Evolutionary conservation across 2,797 vertebrate genomes (phyloP).

Genomic region (Bovichtus diacanthus): DNA sequence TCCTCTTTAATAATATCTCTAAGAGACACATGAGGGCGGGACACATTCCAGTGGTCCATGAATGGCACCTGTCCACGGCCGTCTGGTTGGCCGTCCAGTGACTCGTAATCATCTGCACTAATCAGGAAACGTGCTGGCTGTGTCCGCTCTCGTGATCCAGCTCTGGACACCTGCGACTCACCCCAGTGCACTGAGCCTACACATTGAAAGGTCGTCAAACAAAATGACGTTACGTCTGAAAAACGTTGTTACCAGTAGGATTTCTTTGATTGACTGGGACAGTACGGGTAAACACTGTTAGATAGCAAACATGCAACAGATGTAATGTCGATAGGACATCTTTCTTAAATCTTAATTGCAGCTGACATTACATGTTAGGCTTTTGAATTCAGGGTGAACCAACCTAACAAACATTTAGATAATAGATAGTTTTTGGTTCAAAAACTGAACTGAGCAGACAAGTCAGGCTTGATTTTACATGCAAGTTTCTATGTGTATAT

Average conservation of each 20-base stretch:
- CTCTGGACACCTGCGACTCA: slow-evolving; percentile 49
- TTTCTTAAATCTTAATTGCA: not conserved
- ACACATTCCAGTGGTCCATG: slow-evolving; percentile 93
- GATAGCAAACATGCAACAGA: not conserved
- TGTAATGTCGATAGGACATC: not conserved
- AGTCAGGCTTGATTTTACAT: not conserved
- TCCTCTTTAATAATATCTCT: slow-evolving; percentile 96
- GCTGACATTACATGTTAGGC: not conserved
- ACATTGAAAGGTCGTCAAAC: not conserved
- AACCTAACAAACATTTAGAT: not conserved
- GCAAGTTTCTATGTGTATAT: not conserved
- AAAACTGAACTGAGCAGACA: not conserved
- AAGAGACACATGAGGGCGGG: slow-evolving; percentile 90
- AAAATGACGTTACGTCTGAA: not conserved
- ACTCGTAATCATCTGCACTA: slow-evolving; percentile 52
- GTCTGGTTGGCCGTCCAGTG: slow-evolving; percentile 58
- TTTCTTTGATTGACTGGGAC: not conserved
- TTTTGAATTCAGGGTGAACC: not conserved
- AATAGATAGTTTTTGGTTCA: too few species aligned
- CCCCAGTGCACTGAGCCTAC: slow-evolving; percentile 71
- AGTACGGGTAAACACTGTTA: not conserved
- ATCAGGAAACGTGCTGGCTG: slow-evolving; percentile 44
- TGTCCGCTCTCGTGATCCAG: slow-evolving; percentile 27
- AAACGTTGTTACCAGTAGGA: not conserved
- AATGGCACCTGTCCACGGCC: slow-evolving; percentile 79